Base-by-base conservation (phyloP, 2,888 invertebrate genomes). In the Leucophenga montana region DNA sequence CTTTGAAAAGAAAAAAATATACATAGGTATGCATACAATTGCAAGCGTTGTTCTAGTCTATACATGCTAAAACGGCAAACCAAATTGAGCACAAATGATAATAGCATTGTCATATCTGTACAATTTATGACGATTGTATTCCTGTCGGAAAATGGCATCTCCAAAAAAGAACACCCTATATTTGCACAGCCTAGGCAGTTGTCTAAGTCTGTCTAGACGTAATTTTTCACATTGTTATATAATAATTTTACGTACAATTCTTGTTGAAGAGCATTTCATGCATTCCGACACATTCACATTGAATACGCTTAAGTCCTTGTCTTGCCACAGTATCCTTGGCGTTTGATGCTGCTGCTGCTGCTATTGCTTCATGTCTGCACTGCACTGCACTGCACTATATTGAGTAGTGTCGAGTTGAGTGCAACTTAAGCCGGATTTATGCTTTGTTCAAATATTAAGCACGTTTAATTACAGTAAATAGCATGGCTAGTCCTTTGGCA, bases 151-250 rank as follows among this genome's bases (percentile, higher is more conserved):
- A n/a, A n/a, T n/a, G n/a, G n/a, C n/a, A n/a, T n/a, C n/a, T n/a
- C n/a, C n/a, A n/a, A n/a, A n/a, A n/a, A n/a, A n/a, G n/a, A n/a
- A n/a, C n/a, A n/a, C n/a, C n/a, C n/a, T n/a, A n/a, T n/a, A n/a
- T n/a, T n/a, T n/a, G n/a, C n/a, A n/a, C n/a, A n/a, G n/a, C n/a
- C 31, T 48, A n/a, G 13, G 5, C 48, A n/a, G 48, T 48, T 16
- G 62, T 14, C 62, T 62, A 62, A 62, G 20, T 62, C 62, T 62
- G 62, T 62, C 62, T 62, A 62, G 62, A 62, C 62, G 62, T 62
- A 62, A 62, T 62, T 62, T 62, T 62, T 62, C 62, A 62, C 62
- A 62, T 62, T 62, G 62, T 62, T 62, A 62, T 62, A 46, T 62
- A 62, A 62, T 62, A 62, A 33, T 56, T 22, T 53, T 53, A 8